Evolutionary conservation across 2,797 vertebrate genomes (phyloP).

Genomic region (Neoniphon sammara): DNA sequence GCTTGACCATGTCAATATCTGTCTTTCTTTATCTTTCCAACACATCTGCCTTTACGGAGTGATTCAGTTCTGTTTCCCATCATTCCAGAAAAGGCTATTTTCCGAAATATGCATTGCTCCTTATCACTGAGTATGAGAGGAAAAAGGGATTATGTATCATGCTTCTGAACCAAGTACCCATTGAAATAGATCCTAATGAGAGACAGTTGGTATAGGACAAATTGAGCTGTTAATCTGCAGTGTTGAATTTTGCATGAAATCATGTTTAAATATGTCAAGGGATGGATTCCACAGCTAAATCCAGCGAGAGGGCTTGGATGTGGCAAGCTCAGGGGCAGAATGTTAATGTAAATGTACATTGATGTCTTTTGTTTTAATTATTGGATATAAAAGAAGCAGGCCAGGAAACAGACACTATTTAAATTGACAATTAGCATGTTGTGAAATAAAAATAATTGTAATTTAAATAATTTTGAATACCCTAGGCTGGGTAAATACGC

Average conservation of each 20-base stretch:
- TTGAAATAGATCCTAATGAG: constrained; percentile 49
- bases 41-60: constrained; percentile 8
- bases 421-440: constrained; percentile 12
- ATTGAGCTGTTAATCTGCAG: constrained; percentile 46
- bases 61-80: constrained; percentile 17
- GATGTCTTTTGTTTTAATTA: constrained; percentile 37
- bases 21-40: neutral
- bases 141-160: constrained; percentile 36
- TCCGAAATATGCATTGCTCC: constrained; percentile 17
- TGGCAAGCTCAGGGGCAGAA: constrained; percentile 8
- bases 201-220: constrained; percentile 37
- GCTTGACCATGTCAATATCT: constrained; percentile 5
- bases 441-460: constrained; percentile 15
- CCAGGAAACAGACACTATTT: neutral
- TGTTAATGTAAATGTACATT: constrained; percentile 30
- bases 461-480: constrained; percentile 21
- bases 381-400: constrained; percentile 6
- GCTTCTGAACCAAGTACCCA: constrained; percentile 26
- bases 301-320: constrained; percentile 25
- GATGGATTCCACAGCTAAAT: constrained; percentile 43
- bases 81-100: constrained; percentile 10
- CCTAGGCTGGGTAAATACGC: constrained; percentile 18
- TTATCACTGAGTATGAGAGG: constrained; percentile 14
- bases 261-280: constrained; percentile 46
- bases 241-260: constrained; percentile 56